Conservation (phyloP, 1,140 invertebrate species). For the Cherax quadricarinatus region DNA sequence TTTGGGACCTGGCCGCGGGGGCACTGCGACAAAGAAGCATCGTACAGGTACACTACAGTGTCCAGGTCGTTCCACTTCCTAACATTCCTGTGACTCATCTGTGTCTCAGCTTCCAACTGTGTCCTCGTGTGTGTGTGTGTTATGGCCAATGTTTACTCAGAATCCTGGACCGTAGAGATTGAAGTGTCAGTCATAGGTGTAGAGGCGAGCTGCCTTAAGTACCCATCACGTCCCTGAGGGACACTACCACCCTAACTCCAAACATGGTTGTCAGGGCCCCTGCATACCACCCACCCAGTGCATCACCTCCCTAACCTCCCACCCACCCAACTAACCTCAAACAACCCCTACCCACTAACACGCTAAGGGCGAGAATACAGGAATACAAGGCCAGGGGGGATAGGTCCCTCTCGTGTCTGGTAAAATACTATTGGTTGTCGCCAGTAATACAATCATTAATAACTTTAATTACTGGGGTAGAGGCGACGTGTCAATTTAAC, state of each 20-base stretch:
- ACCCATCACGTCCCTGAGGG: constrained; percentile 52
- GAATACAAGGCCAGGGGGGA: background rate
- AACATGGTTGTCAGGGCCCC: constrained; percentile 11
- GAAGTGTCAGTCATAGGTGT: constrained; percentile 65
- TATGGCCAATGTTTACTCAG: constrained; percentile 11
- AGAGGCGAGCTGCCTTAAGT: constrained; percentile 55
- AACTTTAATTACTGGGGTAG: constrained; percentile 69
- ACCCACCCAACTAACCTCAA: background rate
- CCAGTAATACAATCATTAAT: constrained; percentile 69
- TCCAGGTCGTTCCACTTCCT: no score
- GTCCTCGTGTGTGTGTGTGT: no score
- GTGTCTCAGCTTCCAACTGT: no score
- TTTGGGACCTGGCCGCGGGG: no score
- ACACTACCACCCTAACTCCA: constrained; percentile 36
- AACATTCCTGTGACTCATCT: no score
- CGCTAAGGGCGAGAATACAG: background rate
- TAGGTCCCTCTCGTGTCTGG: constrained; percentile 12
- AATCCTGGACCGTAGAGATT: constrained; percentile 38
- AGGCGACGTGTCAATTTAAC: constrained; percentile 68
- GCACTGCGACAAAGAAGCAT: no score
- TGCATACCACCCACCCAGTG: background rate
- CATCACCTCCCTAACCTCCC: background rate
- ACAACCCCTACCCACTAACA: background rate
- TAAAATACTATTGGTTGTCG: constrained; percentile 58
- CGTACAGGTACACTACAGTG: no score